A percentile compares a stretch with the other conserved stretches of the same genome.
Evolutionary conservation across 2,797 vertebrate genomes (phyloP).

Genomic region (Gouania willdenowi): DNA sequence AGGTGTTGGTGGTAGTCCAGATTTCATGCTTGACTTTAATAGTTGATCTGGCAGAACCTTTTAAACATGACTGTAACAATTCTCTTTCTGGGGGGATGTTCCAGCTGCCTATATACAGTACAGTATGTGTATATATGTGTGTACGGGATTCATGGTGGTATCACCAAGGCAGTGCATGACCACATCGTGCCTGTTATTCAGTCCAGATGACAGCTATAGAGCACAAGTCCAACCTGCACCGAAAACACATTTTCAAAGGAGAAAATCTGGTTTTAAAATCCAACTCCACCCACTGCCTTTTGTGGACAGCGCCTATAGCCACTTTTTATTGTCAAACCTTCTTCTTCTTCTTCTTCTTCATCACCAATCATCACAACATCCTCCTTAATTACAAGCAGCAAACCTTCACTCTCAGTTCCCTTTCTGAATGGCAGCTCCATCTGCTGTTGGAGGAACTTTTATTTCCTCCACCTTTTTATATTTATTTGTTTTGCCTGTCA

Average conservation of each 20-base stretch:
- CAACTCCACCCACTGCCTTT: not conserved
- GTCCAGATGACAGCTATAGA: constrained; percentile 75
- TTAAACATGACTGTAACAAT: constrained; percentile 63
- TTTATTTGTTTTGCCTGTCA: no score
- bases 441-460: no score
- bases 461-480: no score
- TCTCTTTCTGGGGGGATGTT: constrained; percentile 53
- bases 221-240: constrained; percentile 44
- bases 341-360: no score
- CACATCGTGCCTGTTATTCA: constrained; percentile 63
- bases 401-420: not conserved
- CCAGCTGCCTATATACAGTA: constrained; percentile 35
- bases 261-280: constrained; percentile 72
- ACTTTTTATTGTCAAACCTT: no score
- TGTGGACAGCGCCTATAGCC: constrained; percentile 28
- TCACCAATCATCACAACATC: no score
- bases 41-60: constrained; percentile 66
- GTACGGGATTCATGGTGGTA: constrained; percentile 39
- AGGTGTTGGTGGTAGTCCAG: constrained; percentile 64
- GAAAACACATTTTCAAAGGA: constrained; percentile 80
- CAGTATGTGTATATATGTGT: no score
- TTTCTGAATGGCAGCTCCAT: not conserved
- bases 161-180: constrained; percentile 48
- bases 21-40: constrained; percentile 65
- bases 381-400: no score